These are phyloP conservation scores for Dromaius novaehollandiae DNA, from an alignment of 2,113 vertebrate species.

Conservation along the genomic window DNA sequence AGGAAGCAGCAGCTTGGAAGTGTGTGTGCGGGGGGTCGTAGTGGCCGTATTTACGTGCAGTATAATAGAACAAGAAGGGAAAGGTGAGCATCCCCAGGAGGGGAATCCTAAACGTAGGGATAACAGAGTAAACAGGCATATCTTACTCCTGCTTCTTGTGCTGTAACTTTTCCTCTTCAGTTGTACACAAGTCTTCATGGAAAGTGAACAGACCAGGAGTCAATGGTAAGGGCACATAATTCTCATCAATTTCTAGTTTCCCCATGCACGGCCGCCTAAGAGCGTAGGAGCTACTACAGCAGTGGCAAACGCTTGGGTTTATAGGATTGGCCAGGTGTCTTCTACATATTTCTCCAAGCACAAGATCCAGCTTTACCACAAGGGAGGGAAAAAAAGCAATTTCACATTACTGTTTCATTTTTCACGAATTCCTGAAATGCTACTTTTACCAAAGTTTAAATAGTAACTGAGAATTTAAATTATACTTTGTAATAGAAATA, in stretches of 20 bases:
- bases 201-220: constrained; percentile 24
- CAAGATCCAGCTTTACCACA: constrained; percentile 35
- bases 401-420: neutral
- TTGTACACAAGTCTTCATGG: constrained; percentile 28
- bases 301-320: constrained; percentile 23
- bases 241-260: neutral
- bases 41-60: neutral
- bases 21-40: too few species aligned
- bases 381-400: neutral
- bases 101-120: neutral
- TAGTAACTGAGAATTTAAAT: neutral
- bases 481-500: neutral
- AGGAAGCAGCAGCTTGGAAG: neutral
- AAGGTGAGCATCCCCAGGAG: neutral
- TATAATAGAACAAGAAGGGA: too few species aligned
- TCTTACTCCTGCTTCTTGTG: constrained; percentile 65
- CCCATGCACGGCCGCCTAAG: constrained; percentile 39
- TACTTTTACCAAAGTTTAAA: neutral
- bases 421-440: neutral
- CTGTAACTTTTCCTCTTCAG: neutral
- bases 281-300: constrained; percentile 38
- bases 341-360: constrained; percentile 60
- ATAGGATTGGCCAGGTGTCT: neutral
- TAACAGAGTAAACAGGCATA: too few species aligned
- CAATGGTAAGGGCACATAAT: neutral